Base-by-base conservation (phyloP, 2,797 vertebrate species). In the Pseudochaenichthys georgianus region DNA sequence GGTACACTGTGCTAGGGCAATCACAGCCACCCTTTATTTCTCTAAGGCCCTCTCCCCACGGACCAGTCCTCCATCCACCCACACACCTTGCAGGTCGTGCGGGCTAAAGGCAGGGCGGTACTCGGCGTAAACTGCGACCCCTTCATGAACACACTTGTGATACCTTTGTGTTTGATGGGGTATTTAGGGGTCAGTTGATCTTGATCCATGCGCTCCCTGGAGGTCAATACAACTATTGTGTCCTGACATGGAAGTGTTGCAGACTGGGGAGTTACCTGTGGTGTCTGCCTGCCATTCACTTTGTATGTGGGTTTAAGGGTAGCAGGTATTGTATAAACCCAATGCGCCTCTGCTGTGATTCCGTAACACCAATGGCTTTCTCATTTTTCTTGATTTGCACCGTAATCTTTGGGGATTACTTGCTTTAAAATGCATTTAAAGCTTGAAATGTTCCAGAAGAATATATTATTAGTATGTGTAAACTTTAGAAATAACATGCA, bases 121-220 rank as follows among this genome's bases (percentile, higher is more conserved):
- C 61, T 69, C 41, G 1, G 43, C 15, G 13, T 84, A 81, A 84
- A 86, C 77, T 64, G 62, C 83, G 87, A 90, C 86, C 87, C 80
- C 65, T 28, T 61, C 70, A 13, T 67, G 78, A 91, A 47, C 48
- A 53, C 76, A 81, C 76, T 87, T 85, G 80, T 89, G 89, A 88
- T 80, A 79, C 61, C 75, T 87, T 58, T 57, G 75, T 75, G 82
- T 90, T 88, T 89, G 88, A 93, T 84, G 77, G 85, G 70, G 78
- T 87, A 75, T 86, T 78, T 82, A 74, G 80, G 83, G 87, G 90
- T 88, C 90, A 88, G 73, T 75, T 73, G 82, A 78, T 88, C 79
- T 81, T 86, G 84, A 85, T 73, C 84, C 38, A 4, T 61, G 53
- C 51, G 79, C 78, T 89, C 88, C 81, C 48, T 31, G 53, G 83